Evolutionary conservation across 2,888 invertebrate genomes (phyloP).

Genomic region (Holacanthella duospinosa): DNA sequence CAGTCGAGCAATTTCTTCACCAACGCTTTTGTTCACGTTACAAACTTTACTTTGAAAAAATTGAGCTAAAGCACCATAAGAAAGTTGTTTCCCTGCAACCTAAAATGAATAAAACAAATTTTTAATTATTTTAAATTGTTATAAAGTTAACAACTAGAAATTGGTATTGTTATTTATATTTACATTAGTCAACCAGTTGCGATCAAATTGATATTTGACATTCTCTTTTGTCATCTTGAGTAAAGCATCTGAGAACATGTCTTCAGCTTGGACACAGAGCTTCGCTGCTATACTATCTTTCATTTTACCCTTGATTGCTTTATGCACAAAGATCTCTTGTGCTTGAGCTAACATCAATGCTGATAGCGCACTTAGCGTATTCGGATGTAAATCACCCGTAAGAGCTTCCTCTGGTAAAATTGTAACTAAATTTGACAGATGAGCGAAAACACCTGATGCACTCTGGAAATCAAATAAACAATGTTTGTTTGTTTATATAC

Average conservation of each 20-base stretch:
- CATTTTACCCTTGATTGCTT: conserved; percentile 83
- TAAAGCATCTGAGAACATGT: conserved; percentile 81
- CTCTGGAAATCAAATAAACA: conserved; percentile 49
- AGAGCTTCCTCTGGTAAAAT: conserved; percentile 76
- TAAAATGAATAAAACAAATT: conserved; percentile 39
- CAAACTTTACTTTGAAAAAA: conserved; percentile 77
- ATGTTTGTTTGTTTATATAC: too few relatives aligned
- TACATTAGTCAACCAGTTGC: conserved; percentile 69
- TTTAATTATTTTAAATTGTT: conserved; percentile 2
- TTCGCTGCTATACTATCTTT: conserved; percentile 86
- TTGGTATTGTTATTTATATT: conserved; percentile 18
- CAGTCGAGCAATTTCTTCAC: conserved; percentile 82
- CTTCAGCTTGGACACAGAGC: conserved; percentile 82
- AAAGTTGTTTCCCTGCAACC: conserved; percentile 76
- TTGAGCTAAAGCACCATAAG: conserved; percentile 78
- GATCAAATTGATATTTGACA: conserved; percentile 75
- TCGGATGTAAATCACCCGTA: conserved; percentile 88
- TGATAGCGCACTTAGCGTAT: conserved; percentile 74
- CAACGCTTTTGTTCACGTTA: conserved; percentile 64
- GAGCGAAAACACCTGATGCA: conserved; percentile 77
- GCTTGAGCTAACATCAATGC: conserved; percentile 94
- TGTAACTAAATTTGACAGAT: conserved; percentile 60
- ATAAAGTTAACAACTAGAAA: conserved; percentile 6
- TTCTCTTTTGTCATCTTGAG: conserved; percentile 76
- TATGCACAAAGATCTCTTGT: conserved; percentile 91